Base-by-base conservation (phyloP, 1,140 invertebrate genomes). In the Cydia fagiglandana region DNA sequence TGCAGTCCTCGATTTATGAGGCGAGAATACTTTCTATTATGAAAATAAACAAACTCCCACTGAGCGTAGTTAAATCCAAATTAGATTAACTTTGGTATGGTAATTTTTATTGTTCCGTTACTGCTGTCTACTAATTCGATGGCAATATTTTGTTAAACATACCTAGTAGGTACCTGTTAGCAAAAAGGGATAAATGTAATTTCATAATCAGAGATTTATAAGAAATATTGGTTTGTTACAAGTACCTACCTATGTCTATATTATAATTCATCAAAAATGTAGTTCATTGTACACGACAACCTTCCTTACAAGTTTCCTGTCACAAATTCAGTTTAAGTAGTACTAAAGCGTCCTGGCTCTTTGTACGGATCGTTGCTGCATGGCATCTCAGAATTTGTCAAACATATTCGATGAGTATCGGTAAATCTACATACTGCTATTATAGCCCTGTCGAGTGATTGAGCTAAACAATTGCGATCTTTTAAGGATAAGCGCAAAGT, bases 1-100 rank as follows among this genome's bases (percentile, higher is more conserved):
- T 83, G 84, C 76, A 87, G 82, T 81, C 80, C 79, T 82, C 77
- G 81, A 90, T 90, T 90, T 91, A 90, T 88, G 83, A 84, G 79
- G 81, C 79, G 81, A 84, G 80, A 84, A 86, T 82, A 50, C 77
- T 75, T 73, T 75, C 81, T 78, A 75, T 81, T 81, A 81, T 85
- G 83, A 88, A 17, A 70, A 70, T 86, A 80, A 82, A 88, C 86
- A 84, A 75, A 78, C 78, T 73, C 81, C 70, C 77, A 76, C 78
- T 81, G 79, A 78, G 79, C 83, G 81, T 83, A 79, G 76, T 64
- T 74, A 76, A 89, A 78, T 45, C 64, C 34, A 73, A 87, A 89
- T 89, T 86, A 86, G 85, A 88, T 88, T 87, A 84, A 83, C 34
- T 75, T 75, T 38, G n/a, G 34, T 38, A 70, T 70, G 66, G 30